Evolutionary conservation across 2,113 vertebrate species (phyloP), one percentile per base, ranked within the genome.

Genomic region (Scolopax mira): DNA sequence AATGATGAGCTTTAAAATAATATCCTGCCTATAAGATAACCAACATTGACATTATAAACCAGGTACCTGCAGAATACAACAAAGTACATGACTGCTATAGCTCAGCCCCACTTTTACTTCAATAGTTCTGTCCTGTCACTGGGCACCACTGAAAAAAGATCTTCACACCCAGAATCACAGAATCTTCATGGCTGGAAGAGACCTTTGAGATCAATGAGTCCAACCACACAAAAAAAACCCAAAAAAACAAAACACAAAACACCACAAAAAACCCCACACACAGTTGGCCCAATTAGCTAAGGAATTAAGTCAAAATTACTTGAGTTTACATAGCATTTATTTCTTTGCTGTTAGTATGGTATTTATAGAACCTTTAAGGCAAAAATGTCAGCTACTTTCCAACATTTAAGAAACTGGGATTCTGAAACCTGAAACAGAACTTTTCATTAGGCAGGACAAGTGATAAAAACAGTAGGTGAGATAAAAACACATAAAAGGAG

Each of bases 401-500:
- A 64, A 12, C 16, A 35, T 22, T 42, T 44, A 31, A 62, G 55
- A 62, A 79, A 41, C 18, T 39, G 31, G 7, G 24, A 62, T 51
- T 74, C 19, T 60, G 52, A 75, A 85, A 82, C 5, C 39, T 79
- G 39, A n/a, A 4, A 30, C 1, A 42, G 66, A 79, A 44, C 31
- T 75, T 61, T 1, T 7, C 46, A 15, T 37, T 27, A 69, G 41
- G 12, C 54, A 23, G 16, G 17, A 14, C 71, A 80, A 41, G 1
- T 4, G 25, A n/a, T 44, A 39, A 89, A 70, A 79, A 19, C 5
- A 61, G 25, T 2, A 31, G 30, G 30, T 6, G 7, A 69, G 27
- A 48, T 24, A 14, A 0, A 5, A 0, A 5, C 5, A 22, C 3
- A 13, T 12, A 4, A 62, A 71, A 49, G 22, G 14, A 41, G 37